Evolutionary conservation across 1,140 invertebrate species (phyloP), one percentile per base, ranked within the genome.

Genomic region (Venustaconcha ellipsiformis): DNA sequence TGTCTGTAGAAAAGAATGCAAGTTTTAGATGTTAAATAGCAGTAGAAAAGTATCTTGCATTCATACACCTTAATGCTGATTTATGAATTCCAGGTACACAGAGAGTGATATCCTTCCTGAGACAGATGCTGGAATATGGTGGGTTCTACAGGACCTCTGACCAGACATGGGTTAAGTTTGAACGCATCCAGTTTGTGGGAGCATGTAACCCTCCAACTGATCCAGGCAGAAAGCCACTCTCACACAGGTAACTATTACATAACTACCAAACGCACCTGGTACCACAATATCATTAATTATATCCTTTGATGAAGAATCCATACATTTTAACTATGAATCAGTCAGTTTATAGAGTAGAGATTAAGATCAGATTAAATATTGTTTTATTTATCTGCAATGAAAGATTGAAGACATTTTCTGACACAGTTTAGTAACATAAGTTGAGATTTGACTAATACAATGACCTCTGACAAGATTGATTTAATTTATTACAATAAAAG

Each of bases 181-280:
- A 99, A 89, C 93, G 98, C 67, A 99, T 99, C 81, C 99, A 99
- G 89, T 99, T 99, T 91, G 98, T 99, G 55, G 99, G 98, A 26
- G 99, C 99, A 70, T 99, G 99, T 91, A 99, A 99, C 92, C 99
- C 99, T 58, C 98, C 98, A 0, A 99, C 99, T 30, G 99, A 99
- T 93, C 98, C 98, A 0, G 99, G 99, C 6, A 93, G 99, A 79
- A 99, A 99, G 90, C 98, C 98, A 18, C 92, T 99, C 0, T 97
- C 97, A 65, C 96, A 99, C 90, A 92, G 98, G 87, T 91, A 79
- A 30, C 18, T 13, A n/a, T 60, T 6, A 60, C 1, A 4, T 18
- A n/a, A 60, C 2, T 60, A 23, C 13, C 59, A 60, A 60, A 13
- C 3, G 4, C 20, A 60, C 17, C 20, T n/a, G 4, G n/a, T n/a